Percentiles rank a stretch among this genome's conserved stretches.
Conservation (phyloP, 2,888 invertebrate genomes). For the Dioctria linearis region DNA sequence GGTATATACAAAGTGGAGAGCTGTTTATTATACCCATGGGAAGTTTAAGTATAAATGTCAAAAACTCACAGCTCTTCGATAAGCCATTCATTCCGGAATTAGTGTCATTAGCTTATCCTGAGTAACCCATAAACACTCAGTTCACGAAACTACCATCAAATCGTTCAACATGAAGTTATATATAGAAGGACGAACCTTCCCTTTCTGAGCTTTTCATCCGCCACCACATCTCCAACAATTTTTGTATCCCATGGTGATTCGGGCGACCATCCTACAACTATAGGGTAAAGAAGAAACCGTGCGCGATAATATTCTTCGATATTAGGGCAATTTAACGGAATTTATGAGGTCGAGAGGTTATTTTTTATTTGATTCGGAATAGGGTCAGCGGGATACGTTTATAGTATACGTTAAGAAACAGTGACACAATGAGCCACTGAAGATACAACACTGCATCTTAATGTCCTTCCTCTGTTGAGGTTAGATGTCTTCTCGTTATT, state of each 20-base stretch:
- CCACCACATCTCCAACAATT: constrained; percentile 1
- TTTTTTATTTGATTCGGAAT: constrained; percentile 34
- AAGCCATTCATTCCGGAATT: constrained; percentile 32
- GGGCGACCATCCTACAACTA: neutral
- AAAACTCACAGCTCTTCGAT: neutral
- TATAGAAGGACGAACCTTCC: neutral
- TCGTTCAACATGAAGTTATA: constrained; percentile 21
- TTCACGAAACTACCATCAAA: constrained; percentile 41
- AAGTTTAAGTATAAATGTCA: neutral
- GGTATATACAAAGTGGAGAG: too few relatives aligned
- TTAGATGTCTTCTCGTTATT: neutral
- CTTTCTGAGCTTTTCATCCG: neutral
- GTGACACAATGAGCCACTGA: neutral
- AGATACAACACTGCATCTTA: neutral
- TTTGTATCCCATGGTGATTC: constrained; percentile 18
- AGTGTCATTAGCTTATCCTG: constrained; percentile 40
- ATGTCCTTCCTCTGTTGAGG: neutral
- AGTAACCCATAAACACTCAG: constrained; percentile 28
- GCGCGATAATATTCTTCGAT: constrained; percentile 45
- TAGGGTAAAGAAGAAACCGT: constrained; percentile 9
- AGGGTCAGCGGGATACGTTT: constrained; percentile 11
- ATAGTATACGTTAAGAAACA: neutral
- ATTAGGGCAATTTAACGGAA: constrained; percentile 40
- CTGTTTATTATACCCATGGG: too few relatives aligned
- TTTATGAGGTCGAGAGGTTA: constrained; percentile 11